These are phyloP conservation scores for Odobenus rosmarus DNA, from an alignment of 2,113 vertebrate species.

Conservation along the genomic window DNA sequence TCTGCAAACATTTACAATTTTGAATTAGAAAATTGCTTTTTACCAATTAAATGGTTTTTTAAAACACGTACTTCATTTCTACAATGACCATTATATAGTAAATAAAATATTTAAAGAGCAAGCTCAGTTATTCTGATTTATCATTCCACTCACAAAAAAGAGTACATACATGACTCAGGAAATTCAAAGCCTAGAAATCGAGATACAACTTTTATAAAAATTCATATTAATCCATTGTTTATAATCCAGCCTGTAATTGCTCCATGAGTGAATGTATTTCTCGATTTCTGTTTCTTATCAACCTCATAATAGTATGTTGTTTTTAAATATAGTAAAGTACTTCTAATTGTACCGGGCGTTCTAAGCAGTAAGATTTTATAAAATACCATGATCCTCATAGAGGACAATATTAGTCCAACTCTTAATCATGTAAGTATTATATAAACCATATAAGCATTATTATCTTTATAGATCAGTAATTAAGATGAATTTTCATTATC, in stretches of 20 bases:
- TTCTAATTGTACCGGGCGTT: not conserved
- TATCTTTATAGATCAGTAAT: not conserved
- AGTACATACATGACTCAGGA: constrained; percentile 27
- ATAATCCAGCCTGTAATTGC: not conserved
- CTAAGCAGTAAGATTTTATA: constrained; percentile 32
- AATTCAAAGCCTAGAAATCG: constrained; percentile 44
- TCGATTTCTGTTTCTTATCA: constrained; percentile 41
- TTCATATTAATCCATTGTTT: constrained; percentile 18
- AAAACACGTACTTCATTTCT: constrained; percentile 24
- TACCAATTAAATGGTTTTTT: constrained; percentile 28
- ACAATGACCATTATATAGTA: not conserved
- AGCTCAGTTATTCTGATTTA: constrained; percentile 35
- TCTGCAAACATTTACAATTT: constrained; percentile 29
- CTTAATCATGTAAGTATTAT: not conserved
- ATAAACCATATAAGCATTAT: not conserved
- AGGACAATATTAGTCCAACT: not conserved
- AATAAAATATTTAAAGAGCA: constrained; percentile 52
- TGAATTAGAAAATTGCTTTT: constrained; percentile 42
- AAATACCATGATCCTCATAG: not conserved
- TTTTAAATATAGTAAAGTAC: not conserved
- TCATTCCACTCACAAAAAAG: constrained; percentile 1
- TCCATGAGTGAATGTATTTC: constrained; percentile 14
- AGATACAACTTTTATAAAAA: not conserved
- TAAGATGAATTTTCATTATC: constrained; percentile 31
- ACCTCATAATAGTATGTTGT: constrained; percentile 25